These are phyloP conservation scores for Alexandromys fortis DNA, from an alignment of 2,113 vertebrate genomes.

Conservation along the genomic window DNA sequence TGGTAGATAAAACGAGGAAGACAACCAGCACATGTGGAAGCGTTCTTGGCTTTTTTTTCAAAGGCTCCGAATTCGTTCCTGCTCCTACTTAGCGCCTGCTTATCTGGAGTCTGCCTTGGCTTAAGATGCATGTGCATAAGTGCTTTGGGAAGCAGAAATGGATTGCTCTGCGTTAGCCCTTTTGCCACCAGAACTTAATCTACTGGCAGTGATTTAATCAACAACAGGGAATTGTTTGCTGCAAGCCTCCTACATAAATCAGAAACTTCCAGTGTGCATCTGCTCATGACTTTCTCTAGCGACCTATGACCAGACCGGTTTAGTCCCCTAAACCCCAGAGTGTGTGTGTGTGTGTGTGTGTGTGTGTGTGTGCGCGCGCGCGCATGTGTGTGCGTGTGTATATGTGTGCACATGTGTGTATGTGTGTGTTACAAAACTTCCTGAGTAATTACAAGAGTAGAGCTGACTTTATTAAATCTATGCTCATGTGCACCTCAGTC, in stretches of 20 bases:
- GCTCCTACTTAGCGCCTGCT: background rate
- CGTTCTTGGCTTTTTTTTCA: background rate
- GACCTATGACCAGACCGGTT: constrained; percentile 16
- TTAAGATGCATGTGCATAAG: background rate
- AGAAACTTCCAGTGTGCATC: constrained; percentile 27
- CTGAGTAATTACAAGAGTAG: background rate
- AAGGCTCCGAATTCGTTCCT: background rate
- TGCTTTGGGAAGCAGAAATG: constrained; percentile 34
- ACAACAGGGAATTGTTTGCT: constrained; percentile 36
- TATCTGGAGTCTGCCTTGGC: constrained; percentile 13
- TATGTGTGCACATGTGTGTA: background rate
- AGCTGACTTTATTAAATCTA: background rate
- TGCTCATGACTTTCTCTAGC: constrained; percentile 5
- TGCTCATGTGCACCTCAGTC: background rate
- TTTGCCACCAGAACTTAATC: constrained; percentile 47
- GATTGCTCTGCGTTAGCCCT: background rate
- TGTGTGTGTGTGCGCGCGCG: background rate
- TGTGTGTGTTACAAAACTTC: background rate
- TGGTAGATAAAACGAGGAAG: background rate
- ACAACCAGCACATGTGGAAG: background rate
- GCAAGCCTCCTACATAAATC: constrained; percentile 61
- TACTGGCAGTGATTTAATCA: constrained; percentile 63
- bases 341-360: background rate
- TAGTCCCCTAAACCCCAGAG: background rate
- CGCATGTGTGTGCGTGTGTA: background rate